phyloP scores from a whole-genome alignment of 2,797 vertebrate species.

The Galaxias olidus region DNA sequence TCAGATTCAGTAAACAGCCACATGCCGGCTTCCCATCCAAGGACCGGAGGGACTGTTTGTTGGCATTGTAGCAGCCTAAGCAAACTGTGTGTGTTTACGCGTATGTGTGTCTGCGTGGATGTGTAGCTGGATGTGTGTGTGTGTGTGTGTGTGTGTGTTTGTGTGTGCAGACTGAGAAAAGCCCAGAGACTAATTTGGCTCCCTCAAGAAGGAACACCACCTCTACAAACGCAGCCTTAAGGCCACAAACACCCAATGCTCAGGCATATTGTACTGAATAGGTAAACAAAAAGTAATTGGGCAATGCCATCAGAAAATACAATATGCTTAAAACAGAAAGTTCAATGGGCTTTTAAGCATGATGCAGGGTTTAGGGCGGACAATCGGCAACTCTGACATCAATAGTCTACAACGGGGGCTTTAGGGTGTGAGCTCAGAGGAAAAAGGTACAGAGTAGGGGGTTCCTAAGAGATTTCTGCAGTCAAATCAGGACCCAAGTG shows the following conservation, averaged over 20 bases:
- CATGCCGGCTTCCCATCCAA: slow-evolving; percentile 20
- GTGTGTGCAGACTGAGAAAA: background rate
- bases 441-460: too few relatives aligned
- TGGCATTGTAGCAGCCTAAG: slow-evolving; percentile 25
- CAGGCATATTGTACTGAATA: background rate
- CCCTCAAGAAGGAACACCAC: too few relatives aligned
- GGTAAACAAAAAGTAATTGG: slow-evolving; percentile 13
- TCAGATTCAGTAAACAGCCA: slow-evolving; percentile 32
- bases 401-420: background rate
- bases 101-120: background rate
- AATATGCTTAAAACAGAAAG: background rate
- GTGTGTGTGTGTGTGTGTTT: background rate
- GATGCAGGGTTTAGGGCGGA: background rate
- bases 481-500: background rate
- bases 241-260: background rate
- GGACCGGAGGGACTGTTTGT: slow-evolving; percentile 23
- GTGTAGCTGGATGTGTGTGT: background rate
- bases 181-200: too few relatives aligned
- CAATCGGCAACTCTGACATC: background rate
- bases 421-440: background rate
- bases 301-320: background rate
- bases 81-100: background rate
- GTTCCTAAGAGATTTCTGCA: background rate
- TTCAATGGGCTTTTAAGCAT: background rate
- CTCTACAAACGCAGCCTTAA: background rate